Evolutionary conservation across 2,113 vertebrate species (phyloP).

Genomic region (Felis catus): DNA sequence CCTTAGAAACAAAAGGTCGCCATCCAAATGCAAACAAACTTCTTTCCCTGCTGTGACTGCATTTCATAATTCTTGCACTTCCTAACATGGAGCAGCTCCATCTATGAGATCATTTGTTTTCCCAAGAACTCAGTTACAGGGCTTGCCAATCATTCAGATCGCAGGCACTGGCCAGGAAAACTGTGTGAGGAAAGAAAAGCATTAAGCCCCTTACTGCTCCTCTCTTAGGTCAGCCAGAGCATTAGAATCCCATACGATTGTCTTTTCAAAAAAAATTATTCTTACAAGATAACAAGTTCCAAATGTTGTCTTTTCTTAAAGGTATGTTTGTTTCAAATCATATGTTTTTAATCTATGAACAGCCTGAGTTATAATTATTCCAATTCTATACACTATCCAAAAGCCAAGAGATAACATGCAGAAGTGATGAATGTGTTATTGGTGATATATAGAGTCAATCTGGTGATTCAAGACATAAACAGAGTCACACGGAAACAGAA

Average conservation of each 20-base stretch:
- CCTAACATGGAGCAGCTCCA: constrained; percentile 77
- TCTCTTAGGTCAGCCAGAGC: constrained; percentile 73
- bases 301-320: constrained; percentile 83
- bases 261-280: constrained; percentile 36
- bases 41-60: constrained; percentile 76
- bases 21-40: constrained; percentile 73
- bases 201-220: constrained; percentile 70
- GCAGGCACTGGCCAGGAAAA: constrained; percentile 69
- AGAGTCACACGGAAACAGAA: constrained; percentile 57
- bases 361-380: constrained; percentile 80
- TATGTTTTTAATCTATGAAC: constrained; percentile 81
- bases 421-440: constrained; percentile 65
- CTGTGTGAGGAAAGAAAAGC: constrained; percentile 59
- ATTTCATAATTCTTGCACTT: constrained; percentile 77
- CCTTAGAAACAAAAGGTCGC: constrained; percentile 59
- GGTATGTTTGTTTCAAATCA: constrained; percentile 83
- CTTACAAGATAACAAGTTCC: constrained; percentile 83
- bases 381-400: constrained; percentile 49
- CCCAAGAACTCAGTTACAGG: constrained; percentile 72
- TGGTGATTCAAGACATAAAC: constrained; percentile 57
- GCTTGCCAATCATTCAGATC: constrained; percentile 76
- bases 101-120: constrained; percentile 85
- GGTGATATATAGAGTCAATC: constrained; percentile 16
- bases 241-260: constrained; percentile 76
- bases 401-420: constrained; percentile 74